These are phyloP conservation scores for Terrapene triunguis DNA, from an alignment of 2,113 vertebrate species.

Conservation along the genomic window DNA sequence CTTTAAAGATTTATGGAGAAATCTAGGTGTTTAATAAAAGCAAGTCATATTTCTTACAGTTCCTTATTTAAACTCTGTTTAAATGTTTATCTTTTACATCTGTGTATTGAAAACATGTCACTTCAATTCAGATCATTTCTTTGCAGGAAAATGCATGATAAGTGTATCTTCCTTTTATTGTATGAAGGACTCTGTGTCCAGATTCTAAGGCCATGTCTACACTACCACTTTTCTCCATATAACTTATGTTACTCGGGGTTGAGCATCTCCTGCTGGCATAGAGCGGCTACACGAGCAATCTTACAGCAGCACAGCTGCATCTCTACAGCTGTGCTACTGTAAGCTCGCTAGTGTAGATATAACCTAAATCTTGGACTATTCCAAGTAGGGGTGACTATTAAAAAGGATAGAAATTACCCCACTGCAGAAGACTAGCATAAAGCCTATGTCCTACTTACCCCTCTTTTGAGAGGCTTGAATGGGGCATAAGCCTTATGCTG, in stretches of 20 bases:
- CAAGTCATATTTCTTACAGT: not conserved
- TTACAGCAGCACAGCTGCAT: too few species aligned
- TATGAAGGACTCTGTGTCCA: not conserved
- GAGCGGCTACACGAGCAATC: too few species aligned
- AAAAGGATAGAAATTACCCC: not conserved
- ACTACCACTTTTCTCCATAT: too few species aligned
- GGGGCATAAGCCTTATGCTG: not conserved
- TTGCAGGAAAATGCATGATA: not conserved
- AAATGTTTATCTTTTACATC: not conserved
- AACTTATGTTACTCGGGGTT: too few species aligned
- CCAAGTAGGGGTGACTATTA: not conserved
- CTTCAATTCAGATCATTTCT: constrained; percentile 22
- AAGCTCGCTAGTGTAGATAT: too few species aligned
- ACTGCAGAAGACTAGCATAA: not conserved
- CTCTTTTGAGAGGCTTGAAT: not conserved
- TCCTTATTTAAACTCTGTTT: constrained; percentile 8
- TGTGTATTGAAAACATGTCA: not conserved
- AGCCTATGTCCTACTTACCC: not conserved
- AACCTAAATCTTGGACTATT: not conserved
- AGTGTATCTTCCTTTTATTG: not conserved
- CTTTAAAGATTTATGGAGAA: constrained; percentile 64
- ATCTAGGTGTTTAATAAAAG: constrained; percentile 61
- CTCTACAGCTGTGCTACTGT: too few species aligned
- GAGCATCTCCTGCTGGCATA: too few species aligned
- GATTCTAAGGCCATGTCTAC: not conserved